Base-by-base conservation (phyloP, 2,113 vertebrate species). In the Platysteira castanea region DNA sequence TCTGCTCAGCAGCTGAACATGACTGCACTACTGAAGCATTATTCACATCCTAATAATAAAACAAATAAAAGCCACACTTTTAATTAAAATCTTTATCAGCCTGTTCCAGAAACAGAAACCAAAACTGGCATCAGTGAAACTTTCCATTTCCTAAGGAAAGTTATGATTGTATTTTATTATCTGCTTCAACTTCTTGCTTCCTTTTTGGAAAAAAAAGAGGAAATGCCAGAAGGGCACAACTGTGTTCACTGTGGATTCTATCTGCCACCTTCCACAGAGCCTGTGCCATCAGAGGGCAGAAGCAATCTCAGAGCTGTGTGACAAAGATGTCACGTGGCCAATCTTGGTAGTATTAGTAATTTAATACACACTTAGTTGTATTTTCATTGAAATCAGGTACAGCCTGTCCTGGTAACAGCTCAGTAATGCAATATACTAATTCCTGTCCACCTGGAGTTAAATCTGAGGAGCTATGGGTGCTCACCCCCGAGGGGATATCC, bases 51-150 rank as follows among this genome's bases (percentile, higher is more conserved):
- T 83, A 86, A 63, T 81, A 91, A 87, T 76, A 89, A 89, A 91
- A 81, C n/a, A 93, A 94, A 94, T 94, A 93, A 95, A 95, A 78
- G 23, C 78, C 85, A 53, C 37, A 41, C 12, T 90, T 82, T 42
- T 76, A 91, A 82, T 68, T 75, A 79, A 90, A 87, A 82, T 54
- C 49, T 80, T 94, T 85, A 90, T 91, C 93, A 74, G 27, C 33
- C n/a, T 74, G 6, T 87, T 89, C 74, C 89, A 91, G 81, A 79
- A 74, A 91, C 37, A 87, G 57, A 82, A 82, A 67, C n/a, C 9
- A 37, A 87, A 81, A 71, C 33, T 65, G 63, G 21, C 53, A 46
- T 64, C 4, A 23, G 47, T 46, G 74, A 46, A 96, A 89, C 61
- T 83, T 89, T 91, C 47, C 49, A 77, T 42, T 90, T 90, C n/a